Base-by-base conservation (phyloP, 2,888 invertebrate genomes). In the Digitonthophagus gazella region DNA sequence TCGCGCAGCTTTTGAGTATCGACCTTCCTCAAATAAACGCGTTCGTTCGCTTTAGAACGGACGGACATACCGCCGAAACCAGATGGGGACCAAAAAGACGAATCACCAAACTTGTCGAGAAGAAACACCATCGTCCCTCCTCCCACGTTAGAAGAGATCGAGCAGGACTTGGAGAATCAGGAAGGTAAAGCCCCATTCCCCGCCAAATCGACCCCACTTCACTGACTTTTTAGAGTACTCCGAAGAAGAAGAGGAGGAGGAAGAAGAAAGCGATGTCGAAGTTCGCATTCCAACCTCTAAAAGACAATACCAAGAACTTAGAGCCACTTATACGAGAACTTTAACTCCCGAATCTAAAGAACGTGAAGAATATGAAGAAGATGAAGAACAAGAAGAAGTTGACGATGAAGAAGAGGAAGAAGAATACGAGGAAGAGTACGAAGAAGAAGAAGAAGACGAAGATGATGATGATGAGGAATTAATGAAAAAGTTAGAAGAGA, bases 71-170 rank as follows among this genome's bases (percentile, higher is more conserved):
- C 70, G 55, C 54, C 20, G 67, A 16, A 72, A 57, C 75, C 74
- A 67, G 72, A 76, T 69, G 75, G 75, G 64, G 76, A 75, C 56
- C 71, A 76, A 56, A 72, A 76, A 70, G 75, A 75, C 64, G 77
- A 75, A 58, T 71, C 76, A 54, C 78, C 80, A 20, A 83, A 84
- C 76, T 76, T 84, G 69, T 77, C 82, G 1, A 77, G 85, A 73
- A 80, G 85, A 72, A 84, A 85, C 73, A 85, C 85, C 1, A 80
- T 85, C 66, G 79, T 85, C 15, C 79, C 83, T 57, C 84, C 85
- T 18, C 80, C 82, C 19, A 76, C 76, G 64, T 75, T 80, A 15
- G 78, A 82, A 74, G 80, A 82, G 74, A 76, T 83, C 14, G 79
- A 80, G 74, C 76, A 75, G 66, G 77, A 79, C 54, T 76, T 72